Percentiles rank a stretch among this genome's conserved stretches.
Conservation (phyloP, 1,140 invertebrate genomes). For the Drosophila ironensis region DNA sequence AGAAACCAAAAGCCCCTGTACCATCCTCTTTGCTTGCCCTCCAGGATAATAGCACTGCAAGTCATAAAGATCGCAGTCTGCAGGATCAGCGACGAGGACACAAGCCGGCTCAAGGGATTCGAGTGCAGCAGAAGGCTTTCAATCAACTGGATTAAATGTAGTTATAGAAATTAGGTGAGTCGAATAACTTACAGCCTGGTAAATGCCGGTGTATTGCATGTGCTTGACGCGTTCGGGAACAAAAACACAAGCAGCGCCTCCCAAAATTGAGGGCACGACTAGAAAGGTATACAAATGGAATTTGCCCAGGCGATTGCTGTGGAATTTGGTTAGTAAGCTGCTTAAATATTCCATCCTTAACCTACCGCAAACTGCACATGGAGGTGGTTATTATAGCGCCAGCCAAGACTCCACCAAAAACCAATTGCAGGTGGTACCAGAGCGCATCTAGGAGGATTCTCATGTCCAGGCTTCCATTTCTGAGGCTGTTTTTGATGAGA, state of each 20-base stretch:
- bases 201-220: constrained; percentile 39
- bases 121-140: constrained; percentile 42
- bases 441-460: constrained; percentile 9
- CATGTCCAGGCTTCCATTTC: not conserved
- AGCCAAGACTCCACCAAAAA: constrained; percentile 22
- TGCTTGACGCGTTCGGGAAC: constrained; percentile 22
- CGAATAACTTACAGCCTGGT: constrained; percentile 48
- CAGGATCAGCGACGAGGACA: constrained; percentile 16
- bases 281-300: constrained; percentile 29
- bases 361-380: constrained; percentile 47
- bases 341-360: not conserved
- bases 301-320: constrained; percentile 32
- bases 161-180: not conserved
- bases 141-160: constrained; percentile 21
- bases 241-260: constrained; percentile 10
- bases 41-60: constrained; percentile 44
- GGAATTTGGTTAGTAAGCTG: too few relatives aligned
- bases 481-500: constrained; percentile 4
- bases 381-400: constrained; percentile 18
- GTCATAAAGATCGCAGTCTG: constrained; percentile 53
- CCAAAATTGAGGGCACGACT: constrained; percentile 39
- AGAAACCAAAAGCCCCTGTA: constrained; percentile 61
- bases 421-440: constrained; percentile 29
- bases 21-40: constrained; percentile 32
- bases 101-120: constrained; percentile 14